Conservation (phyloP, 2,797 vertebrate species). For the Menidia menidia region DNA sequence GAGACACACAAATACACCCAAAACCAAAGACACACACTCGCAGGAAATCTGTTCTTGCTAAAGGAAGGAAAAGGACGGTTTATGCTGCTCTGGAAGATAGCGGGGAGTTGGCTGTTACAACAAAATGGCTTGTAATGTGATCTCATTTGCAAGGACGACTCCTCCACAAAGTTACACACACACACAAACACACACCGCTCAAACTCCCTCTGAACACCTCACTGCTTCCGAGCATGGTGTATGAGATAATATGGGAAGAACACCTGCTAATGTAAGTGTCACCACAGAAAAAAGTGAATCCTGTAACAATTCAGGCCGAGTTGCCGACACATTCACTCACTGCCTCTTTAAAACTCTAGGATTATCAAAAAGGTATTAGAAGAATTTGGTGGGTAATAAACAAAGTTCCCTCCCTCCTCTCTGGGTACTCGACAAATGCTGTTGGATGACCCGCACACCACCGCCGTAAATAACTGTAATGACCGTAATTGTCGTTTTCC, state of each 20-base stretch:
- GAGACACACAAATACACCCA: conserved; percentile 18
- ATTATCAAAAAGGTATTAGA: conserved; percentile 10
- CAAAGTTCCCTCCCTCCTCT: conserved; percentile 15
- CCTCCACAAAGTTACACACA: conserved; percentile 11
- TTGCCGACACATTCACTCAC: conserved; percentile 30
- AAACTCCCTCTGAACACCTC: background rate
- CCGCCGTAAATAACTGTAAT: conserved; percentile 69
- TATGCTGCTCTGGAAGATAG: conserved; percentile 44
- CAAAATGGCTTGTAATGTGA: conserved; percentile 42
- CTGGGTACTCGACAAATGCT: conserved; percentile 33
- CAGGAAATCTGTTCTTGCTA: conserved; percentile 58
- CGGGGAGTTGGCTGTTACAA: conserved; percentile 37
- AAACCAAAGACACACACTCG: conserved; percentile 23
- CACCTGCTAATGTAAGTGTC: conserved; percentile 8
- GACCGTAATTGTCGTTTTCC: conserved; percentile 69
- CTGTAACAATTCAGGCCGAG: conserved; percentile 18
- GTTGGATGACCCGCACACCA: conserved; percentile 41
- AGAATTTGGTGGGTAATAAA: conserved; percentile 36
- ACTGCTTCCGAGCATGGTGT: background rate
- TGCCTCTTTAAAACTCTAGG: conserved; percentile 10
- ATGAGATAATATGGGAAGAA: conserved; percentile 25
- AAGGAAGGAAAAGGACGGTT: conserved; percentile 70
- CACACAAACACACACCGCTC: background rate
- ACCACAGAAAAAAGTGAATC: conserved; percentile 27
- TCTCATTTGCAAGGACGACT: conserved; percentile 35